Evolutionary conservation across 2,888 invertebrate species (phyloP), one percentile per base, ranked within the genome.

Genomic region (Drosophila phalerata): DNA sequence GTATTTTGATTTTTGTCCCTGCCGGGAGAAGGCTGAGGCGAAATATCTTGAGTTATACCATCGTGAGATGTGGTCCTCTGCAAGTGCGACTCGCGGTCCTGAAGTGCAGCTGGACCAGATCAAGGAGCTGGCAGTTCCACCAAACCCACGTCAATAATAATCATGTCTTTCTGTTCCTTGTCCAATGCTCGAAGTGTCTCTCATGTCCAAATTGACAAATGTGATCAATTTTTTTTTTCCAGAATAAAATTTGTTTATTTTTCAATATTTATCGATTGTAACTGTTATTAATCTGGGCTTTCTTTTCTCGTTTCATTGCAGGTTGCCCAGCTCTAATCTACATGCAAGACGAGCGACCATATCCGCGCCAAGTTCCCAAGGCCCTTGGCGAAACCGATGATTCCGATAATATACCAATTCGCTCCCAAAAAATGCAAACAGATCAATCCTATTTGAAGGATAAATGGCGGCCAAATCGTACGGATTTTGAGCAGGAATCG

Each of bases 11-110:
- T 78, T 91, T 9, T 92, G 92, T 55, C 90, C 92, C 3, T 91
- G 92, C 57, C 89, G 91, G 11, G 91, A 91, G 42, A 88, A 82
- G 43, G 92, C 91, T 2, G 92, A 92, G 47, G 81, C 89, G n/a
- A 91, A 85, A 34, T 86, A 79, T 48, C 67, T 90, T 0, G 90
- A 91, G 52, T 43, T 89, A 0, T 88, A 77, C 55, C 73, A 79
- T 45, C 42, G 17, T 1, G 90, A 92, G 55, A 91, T 91, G 90
- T 90, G 84, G 81, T 60, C 71, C 8, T 5, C 22, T 0, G 58
- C 77, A n/a, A 56, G 64, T 3, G 30, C 48, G 5, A 77, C 62
- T 0, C 73, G 73, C 0, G 90, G 84, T 1, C 72, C 73, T 28
- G 77, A 85, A 52, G 63, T 91, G 4, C 8, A 43, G 4, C 55